Percentiles rank a stretch among this genome's conserved stretches.
These are phyloP conservation scores for Sebastolobus alascanus DNA, from an alignment of 2,797 vertebrate genomes.

Conservation along the genomic window DNA sequence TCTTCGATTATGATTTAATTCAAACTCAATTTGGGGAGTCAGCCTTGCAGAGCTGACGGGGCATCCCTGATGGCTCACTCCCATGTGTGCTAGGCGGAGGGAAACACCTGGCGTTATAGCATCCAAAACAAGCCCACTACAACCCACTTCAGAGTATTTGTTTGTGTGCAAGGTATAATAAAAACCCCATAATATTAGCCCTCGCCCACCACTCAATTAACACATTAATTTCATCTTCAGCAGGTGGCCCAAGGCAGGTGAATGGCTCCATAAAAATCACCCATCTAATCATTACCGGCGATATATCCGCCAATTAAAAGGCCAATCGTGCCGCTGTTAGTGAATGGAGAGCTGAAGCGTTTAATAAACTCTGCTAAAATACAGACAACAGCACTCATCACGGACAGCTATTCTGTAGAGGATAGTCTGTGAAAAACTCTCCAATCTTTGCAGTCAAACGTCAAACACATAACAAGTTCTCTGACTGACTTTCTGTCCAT, in stretches of 20 bases:
- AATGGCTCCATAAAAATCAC: conserved; percentile 47
- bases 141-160: conserved; percentile 37
- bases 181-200: conserved; percentile 48
- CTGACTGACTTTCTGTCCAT: conserved; percentile 4
- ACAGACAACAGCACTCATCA: conserved; percentile 21
- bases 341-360: conserved; percentile 49
- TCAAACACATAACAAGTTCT: conserved; percentile 20
- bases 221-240: conserved; percentile 59
- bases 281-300: conserved; percentile 39
- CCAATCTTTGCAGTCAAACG: conserved; percentile 39
- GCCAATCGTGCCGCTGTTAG: conserved; percentile 28
- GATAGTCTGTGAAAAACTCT: conserved; percentile 11
- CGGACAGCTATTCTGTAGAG: conserved; percentile 14
- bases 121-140: conserved; percentile 35
- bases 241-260: conserved; percentile 58
- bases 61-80: conserved; percentile 45
- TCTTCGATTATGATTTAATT: conserved; percentile 55
- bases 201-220: conserved; percentile 50
- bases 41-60: conserved; percentile 32
- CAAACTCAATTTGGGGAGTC: conserved; percentile 49
- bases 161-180: conserved; percentile 53
- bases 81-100: conserved; percentile 18
- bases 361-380: conserved; percentile 52
- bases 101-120: conserved; percentile 53
- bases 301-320: conserved; percentile 57